A percentile compares a stretch with the other conserved stretches of the same genome.
Conservation (phyloP, 30 jellyfish, hydroid and myxozoan genomes). For the Turritopsis rubra region DNA sequence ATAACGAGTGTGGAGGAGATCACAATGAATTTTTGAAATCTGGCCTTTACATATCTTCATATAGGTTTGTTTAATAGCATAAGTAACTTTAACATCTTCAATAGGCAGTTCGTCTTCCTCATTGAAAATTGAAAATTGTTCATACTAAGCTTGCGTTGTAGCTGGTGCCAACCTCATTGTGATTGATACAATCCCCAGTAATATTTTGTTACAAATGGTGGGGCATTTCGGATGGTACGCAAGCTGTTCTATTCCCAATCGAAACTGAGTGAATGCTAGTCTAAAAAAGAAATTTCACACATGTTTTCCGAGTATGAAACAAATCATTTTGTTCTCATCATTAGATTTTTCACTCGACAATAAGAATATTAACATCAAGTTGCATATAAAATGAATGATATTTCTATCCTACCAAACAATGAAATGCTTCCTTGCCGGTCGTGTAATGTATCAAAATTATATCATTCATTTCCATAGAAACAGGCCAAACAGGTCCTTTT, state of each 20-base stretch:
- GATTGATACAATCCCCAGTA: constrained; percentile 26
- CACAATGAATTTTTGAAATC: too few species aligned
- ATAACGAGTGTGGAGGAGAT: background rate
- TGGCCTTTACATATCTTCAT: too few species aligned
- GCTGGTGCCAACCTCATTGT: constrained; percentile 5
- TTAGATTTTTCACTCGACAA: too few species aligned
- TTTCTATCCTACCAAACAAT: too few species aligned
- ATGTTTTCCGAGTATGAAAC: too few species aligned
- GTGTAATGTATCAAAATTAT: background rate
- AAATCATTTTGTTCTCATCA: too few species aligned
- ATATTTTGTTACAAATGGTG: constrained; percentile 36
- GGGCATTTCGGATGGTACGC: constrained; percentile 81
- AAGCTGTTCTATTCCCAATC: constrained; percentile 53
- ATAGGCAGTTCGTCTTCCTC: too few species aligned
- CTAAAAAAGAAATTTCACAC: constrained; percentile 28
- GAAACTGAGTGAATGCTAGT: constrained; percentile 58
- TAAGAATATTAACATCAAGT: too few species aligned
- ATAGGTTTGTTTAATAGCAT: background rate
- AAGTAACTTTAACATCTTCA: background rate
- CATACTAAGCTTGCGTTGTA: background rate
- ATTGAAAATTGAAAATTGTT: too few species aligned
- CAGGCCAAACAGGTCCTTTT: background rate
- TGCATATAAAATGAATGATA: too few species aligned
- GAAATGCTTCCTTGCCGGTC: too few species aligned
- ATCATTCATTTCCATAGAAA: background rate